Evolutionary conservation across 2,113 vertebrate species (phyloP).

Genomic region (Laticauda laticaudata): DNA sequence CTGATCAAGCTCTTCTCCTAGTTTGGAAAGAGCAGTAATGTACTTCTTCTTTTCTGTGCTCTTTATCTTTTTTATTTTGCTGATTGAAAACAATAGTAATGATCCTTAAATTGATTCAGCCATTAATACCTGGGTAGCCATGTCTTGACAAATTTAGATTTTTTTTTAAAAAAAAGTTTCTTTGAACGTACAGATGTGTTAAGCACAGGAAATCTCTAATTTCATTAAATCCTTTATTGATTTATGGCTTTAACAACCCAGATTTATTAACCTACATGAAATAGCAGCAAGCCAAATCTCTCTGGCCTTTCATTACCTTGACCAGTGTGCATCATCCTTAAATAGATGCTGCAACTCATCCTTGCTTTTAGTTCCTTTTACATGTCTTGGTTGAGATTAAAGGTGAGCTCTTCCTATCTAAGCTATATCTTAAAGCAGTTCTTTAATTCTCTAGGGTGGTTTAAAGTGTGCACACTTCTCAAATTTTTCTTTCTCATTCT

Average conservation of each 20-base stretch:
- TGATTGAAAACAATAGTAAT: conserved; percentile 63
- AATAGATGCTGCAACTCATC: conserved; percentile 62
- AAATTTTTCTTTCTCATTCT: conserved; percentile 46
- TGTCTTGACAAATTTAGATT: conserved; percentile 69
- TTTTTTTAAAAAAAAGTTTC: conserved; percentile 44
- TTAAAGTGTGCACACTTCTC: not conserved
- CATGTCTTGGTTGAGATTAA: conserved; percentile 68
- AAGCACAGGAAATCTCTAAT: conserved; percentile 55
- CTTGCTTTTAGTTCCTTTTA: conserved; percentile 53
- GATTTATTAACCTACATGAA: conserved; percentile 58
- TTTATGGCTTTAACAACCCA: conserved; percentile 54
- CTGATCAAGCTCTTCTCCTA: conserved; percentile 64
- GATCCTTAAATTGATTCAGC: conserved; percentile 65
- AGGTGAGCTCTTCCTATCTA: conserved; percentile 63
- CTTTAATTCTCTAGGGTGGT: conserved; percentile 34
- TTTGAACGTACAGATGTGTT: conserved; percentile 60
- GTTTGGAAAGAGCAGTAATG: conserved; percentile 57
- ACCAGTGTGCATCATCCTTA: conserved; percentile 55
- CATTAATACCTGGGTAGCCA: conserved; percentile 69
- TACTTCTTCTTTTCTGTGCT: conserved; percentile 58
- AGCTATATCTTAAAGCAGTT: conserved; percentile 35
- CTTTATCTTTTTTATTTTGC: conserved; percentile 57
- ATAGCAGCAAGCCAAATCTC: conserved; percentile 46
- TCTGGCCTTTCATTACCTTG: conserved; percentile 64
- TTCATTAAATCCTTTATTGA: conserved; percentile 53